Conservation (phyloP, 2,888 invertebrate genomes). For the Drosophila kambysellisi region DNA sequence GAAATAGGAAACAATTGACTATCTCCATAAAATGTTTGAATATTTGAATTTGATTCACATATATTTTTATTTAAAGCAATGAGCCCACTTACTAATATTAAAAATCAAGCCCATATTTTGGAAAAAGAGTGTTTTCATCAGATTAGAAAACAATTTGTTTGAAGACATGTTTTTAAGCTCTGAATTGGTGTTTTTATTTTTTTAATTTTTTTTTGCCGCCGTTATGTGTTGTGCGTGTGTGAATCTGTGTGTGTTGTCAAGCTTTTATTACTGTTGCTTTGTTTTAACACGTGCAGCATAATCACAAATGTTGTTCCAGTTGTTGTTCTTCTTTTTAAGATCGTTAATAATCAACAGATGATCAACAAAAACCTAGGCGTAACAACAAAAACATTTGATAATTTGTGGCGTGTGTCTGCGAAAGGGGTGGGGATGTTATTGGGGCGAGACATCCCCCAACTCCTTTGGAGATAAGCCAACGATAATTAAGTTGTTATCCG, state of each 20-base stretch:
- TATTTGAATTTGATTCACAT: neutral
- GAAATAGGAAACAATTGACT: neutral
- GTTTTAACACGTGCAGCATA: conserved; percentile 66
- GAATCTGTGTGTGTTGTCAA: neutral
- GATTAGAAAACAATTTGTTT: neutral
- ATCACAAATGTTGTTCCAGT: conserved; percentile 37
- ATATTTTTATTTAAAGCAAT: neutral
- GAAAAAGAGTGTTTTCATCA: neutral
- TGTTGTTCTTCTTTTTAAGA: conserved; percentile 28
- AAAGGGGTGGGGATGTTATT: neutral
- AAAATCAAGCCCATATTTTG: neutral
- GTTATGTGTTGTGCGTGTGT: neutral
- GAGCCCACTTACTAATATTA: neutral
- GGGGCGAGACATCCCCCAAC: neutral
- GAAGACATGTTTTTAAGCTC: no score
- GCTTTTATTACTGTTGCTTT: conserved; percentile 40
- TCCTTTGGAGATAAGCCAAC: conserved; percentile 4
- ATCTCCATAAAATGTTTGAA: neutral
- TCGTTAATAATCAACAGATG: conserved; percentile 65
- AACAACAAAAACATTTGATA: conserved; percentile 45
- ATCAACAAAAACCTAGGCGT: conserved; percentile 42
- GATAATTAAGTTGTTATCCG: conserved; percentile 70
- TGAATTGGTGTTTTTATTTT: no score
- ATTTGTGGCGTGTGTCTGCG: conserved; percentile 36
- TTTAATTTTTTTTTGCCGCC: no score